Evolutionary conservation across 2,888 invertebrate species (phyloP).

Genomic region (Rugalucina vietnamica): DNA sequence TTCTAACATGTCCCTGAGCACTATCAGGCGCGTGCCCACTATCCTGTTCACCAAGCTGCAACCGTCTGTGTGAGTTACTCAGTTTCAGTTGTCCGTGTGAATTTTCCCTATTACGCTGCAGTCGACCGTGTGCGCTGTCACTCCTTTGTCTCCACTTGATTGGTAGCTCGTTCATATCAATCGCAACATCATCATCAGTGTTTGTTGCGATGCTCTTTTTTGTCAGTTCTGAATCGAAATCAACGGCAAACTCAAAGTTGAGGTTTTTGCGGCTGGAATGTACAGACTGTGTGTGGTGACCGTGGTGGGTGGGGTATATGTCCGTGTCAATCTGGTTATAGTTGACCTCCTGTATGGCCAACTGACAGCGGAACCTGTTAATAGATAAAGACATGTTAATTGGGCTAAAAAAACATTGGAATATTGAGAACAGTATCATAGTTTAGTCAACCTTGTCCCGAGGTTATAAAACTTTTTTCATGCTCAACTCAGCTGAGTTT

Average conservation of each 20-base stretch:
- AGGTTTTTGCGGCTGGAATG: conserved; percentile 66
- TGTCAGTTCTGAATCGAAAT: conserved; percentile 66
- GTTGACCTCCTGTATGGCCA: conserved; percentile 88
- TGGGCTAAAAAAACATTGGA: not conserved
- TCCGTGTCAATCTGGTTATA: conserved; percentile 53
- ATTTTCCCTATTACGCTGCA: no score
- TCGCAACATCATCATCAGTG: conserved; percentile 22
- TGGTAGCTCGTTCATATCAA: conserved; percentile 48
- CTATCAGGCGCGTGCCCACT: conserved; percentile 25
- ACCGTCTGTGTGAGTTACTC: no score
- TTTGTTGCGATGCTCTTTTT: not conserved
- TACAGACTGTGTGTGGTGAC: conserved; percentile 3
- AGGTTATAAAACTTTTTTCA: no score
- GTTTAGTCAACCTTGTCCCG: no score
- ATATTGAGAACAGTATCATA: not conserved
- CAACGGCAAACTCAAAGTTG: conserved; percentile 82
- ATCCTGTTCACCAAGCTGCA: conserved; percentile 15
- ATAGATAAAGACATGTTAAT: not conserved
- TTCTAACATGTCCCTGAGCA: conserved; percentile 29
- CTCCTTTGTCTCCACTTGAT: conserved; percentile 14
- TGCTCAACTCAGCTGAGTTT: no score
- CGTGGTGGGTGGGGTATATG: conserved; percentile 23
- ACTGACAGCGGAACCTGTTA: conserved; percentile 86
- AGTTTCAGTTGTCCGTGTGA: no score
- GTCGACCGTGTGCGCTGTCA: no score